phyloP scores from a whole-genome alignment of 1,140 invertebrate genomes.

The Cryptotermes secundus region DNA sequence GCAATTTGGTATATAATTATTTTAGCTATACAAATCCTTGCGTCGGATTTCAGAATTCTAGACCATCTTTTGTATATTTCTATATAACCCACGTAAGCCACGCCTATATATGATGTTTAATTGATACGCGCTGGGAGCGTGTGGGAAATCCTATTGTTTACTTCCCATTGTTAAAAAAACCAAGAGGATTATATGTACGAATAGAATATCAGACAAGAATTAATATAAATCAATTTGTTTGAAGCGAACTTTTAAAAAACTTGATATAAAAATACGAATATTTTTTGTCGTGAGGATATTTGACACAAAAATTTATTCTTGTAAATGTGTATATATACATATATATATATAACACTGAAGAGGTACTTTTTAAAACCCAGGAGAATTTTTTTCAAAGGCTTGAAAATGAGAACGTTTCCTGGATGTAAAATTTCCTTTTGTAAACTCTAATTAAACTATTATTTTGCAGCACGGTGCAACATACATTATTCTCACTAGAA shows the following conservation, averaged over 20 bases:
- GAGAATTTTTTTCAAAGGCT: not conserved
- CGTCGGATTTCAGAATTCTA: no score
- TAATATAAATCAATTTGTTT: not conserved
- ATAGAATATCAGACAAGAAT: not conserved
- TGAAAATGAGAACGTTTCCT: not conserved
- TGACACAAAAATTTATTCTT: not conserved
- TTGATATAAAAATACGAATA: not conserved
- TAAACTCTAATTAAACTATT: not conserved
- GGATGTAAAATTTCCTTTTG: not conserved
- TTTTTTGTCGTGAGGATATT: not conserved
- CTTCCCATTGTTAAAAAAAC: not conserved
- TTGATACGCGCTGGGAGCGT: not conserved
- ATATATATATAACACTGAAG: not conserved
- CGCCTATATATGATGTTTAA: not conserved
- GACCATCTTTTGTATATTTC: no score
- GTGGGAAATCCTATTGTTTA: not conserved
- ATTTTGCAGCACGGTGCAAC: not conserved
- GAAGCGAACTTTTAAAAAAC: not conserved
- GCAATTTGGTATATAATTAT: no score
- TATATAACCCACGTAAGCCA: no score
- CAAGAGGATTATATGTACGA: not conserved
- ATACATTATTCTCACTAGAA: not conserved
- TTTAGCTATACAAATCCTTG: not conserved
- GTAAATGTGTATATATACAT: not conserved
- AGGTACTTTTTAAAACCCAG: not conserved